Percentiles rank a stretch among this genome's conserved stretches.
phyloP scores from a whole-genome alignment of 2,888 invertebrate species.

The Sipha maydis region DNA sequence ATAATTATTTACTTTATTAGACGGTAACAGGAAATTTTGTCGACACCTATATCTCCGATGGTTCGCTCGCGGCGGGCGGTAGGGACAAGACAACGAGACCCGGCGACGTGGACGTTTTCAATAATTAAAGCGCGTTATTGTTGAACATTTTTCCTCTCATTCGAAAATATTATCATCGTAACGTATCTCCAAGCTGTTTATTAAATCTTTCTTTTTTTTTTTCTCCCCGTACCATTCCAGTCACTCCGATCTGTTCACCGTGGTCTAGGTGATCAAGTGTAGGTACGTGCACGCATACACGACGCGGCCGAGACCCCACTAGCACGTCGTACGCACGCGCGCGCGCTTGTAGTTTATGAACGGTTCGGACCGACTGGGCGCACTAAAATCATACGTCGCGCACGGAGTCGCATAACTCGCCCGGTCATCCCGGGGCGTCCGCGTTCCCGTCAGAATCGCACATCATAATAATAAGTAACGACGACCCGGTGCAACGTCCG shows the following conservation, averaged over 20 bases:
- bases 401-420: not conserved
- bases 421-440: not conserved
- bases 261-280: not conserved
- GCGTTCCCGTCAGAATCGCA: not conserved
- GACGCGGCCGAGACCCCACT: conserved; percentile 17
- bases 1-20: conserved; percentile 27
- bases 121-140: conserved; percentile 19
- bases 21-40: conserved; percentile 58
- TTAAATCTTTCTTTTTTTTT: too few species aligned
- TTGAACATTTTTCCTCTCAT: not conserved
- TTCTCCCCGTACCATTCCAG: not conserved
- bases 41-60: conserved; percentile 52
- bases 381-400: not conserved
- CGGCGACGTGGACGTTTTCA: not conserved
- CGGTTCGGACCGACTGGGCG: not conserved
- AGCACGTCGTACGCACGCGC: not conserved
- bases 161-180: not conserved
- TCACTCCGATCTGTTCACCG: not conserved
- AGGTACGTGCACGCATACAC: not conserved
- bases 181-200: not conserved
- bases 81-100: not conserved
- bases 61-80: conserved; percentile 45
- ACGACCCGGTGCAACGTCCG: not conserved
- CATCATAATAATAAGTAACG: not conserved
- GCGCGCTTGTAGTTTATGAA: conserved; percentile 44